These are phyloP conservation scores for Sturnira hondurensis DNA, from an alignment of 2,113 vertebrate genomes.

Conservation along the genomic window DNA sequence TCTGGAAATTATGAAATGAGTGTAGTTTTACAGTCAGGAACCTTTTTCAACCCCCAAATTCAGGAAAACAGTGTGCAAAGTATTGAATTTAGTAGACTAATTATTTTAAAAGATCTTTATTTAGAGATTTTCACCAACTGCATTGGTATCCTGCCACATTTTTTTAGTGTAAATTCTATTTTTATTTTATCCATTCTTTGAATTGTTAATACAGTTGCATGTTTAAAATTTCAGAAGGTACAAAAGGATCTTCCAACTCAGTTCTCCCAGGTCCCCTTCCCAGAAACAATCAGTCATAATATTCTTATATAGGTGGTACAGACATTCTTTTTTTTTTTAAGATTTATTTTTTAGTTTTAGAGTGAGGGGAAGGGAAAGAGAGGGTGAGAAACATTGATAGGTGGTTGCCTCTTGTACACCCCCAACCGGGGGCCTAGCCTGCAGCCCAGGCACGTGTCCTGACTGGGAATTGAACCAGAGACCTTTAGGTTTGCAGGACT, in stretches of 20 bases:
- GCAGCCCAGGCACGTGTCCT: no score
- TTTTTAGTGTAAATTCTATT: constrained; percentile 2
- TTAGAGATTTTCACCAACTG: background rate
- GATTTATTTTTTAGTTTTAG: no score
- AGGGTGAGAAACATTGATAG: no score
- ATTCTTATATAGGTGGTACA: background rate
- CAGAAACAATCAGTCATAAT: background rate
- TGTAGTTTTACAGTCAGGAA: background rate
- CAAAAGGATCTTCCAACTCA: background rate
- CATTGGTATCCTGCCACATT: background rate
- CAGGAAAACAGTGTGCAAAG: background rate
- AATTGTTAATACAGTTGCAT: background rate
- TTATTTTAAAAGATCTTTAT: background rate
- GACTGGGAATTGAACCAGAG: no score
- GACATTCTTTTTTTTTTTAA: background rate
- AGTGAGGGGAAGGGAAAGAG: no score
- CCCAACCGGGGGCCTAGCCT: no score
- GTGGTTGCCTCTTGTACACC: no score
- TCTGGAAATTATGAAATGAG: background rate
- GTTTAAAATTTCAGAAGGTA: background rate
- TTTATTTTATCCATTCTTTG: background rate
- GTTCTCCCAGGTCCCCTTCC: background rate
- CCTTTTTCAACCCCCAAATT: background rate
- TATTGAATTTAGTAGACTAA: background rate
- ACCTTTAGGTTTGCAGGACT: no score